Conservation (phyloP, 1,140 invertebrate species). For the Whitmania pigra region DNA sequence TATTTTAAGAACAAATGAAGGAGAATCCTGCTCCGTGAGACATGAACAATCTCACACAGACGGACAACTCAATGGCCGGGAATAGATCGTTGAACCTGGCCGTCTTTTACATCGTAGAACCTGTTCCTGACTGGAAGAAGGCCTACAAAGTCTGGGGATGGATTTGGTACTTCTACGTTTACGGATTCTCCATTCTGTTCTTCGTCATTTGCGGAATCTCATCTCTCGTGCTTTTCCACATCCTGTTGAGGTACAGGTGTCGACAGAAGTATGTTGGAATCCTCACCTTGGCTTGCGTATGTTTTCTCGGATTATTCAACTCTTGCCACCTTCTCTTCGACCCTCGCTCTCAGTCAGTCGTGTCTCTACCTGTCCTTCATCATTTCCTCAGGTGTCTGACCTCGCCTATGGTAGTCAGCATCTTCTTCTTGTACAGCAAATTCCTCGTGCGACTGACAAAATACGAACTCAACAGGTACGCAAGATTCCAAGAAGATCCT, state of each 20-base stretch:
- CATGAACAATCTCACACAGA: too few relatives aligned
- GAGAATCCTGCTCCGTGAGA: too few relatives aligned
- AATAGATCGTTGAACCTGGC: too few relatives aligned
- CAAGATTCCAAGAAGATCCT: too few relatives aligned
- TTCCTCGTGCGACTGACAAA: neutral
- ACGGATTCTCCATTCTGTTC: neutral
- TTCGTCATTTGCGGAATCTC: neutral
- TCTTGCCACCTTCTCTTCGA: neutral
- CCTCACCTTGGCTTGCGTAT: neutral
- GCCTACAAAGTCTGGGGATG: slow-evolving; percentile 8
- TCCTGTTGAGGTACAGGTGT: neutral
- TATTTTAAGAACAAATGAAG: too few relatives aligned
- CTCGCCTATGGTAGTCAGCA: neutral
- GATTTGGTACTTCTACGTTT: neutral
- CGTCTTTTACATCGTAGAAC: neutral
- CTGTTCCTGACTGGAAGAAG: neutral
- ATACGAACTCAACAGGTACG: too few relatives aligned
- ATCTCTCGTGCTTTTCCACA: neutral
- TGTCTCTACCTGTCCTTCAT: neutral
- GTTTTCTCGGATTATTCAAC: neutral
- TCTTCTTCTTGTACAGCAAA: neutral
- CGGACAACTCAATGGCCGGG: too few relatives aligned
- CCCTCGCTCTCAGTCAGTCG: neutral
- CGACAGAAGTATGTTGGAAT: neutral
- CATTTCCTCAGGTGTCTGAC: neutral